Evolutionary conservation across 2,888 invertebrate genomes (phyloP).

Genomic region (Meiosimyza platycephala): DNA sequence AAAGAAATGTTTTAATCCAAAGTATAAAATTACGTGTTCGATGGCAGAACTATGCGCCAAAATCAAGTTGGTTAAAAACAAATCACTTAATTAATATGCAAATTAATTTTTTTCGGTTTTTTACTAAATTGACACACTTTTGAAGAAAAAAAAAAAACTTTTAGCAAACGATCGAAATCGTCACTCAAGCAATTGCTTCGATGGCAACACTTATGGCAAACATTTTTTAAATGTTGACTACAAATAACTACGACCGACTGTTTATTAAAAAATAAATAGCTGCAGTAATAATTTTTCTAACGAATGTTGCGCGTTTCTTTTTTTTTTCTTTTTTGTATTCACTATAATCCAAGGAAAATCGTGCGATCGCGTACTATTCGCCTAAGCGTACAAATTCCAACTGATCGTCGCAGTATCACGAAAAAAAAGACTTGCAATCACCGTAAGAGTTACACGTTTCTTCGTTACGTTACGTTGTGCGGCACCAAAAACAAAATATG

Average conservation of each 20-base stretch:
- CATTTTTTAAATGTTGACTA: no score
- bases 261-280: no score
- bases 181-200: no score
- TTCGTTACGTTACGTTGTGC: slow-evolving; percentile 8
- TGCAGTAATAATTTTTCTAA: no score
- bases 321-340: no score
- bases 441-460: neutral
- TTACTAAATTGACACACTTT: slow-evolving; percentile 8
- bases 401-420: slow-evolving; percentile 40
- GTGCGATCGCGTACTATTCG: slow-evolving; percentile 17
- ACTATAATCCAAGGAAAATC: neutral
- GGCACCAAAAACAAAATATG: slow-evolving; percentile 1
- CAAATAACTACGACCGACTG: no score
- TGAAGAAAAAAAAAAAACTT: no score
- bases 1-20: neutral
- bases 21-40: neutral
- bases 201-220: no score
- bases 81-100: no score
- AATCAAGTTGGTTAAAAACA: no score
- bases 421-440: slow-evolving; percentile 3
- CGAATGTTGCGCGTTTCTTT: no score
- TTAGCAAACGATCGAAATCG: no score
- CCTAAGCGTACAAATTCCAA: slow-evolving; percentile 42
- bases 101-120: neutral
- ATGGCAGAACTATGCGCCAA: neutral